These are phyloP conservation scores for Petrocephalus zakoni DNA, from an alignment of 2,113 vertebrate genomes.

Conservation along the genomic window DNA sequence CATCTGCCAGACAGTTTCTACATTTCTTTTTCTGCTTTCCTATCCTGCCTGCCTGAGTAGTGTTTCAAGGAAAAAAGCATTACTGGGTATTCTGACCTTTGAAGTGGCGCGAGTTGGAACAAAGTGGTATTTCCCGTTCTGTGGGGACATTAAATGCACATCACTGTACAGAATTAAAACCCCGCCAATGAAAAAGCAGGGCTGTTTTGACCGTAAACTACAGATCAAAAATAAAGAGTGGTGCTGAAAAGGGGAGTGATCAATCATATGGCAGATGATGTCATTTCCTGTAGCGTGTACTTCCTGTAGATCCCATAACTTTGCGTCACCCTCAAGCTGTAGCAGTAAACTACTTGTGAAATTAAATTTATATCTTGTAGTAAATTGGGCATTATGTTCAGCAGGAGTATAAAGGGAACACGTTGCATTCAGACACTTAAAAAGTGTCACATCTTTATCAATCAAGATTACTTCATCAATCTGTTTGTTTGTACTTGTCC, in stretches of 20 bases:
- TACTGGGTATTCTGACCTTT: not conserved
- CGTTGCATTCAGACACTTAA: not conserved
- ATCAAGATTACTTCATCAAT: not conserved
- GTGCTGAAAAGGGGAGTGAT: not conserved
- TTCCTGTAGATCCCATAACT: not conserved
- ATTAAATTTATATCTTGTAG: not conserved
- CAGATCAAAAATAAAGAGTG: not conserved
- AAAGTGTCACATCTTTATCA: not conserved
- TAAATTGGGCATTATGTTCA: not conserved
- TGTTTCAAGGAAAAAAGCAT: not conserved
- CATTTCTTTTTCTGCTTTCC: not conserved
- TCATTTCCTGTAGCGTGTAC: not conserved
- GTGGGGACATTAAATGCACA: conserved; percentile 7
- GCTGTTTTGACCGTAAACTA: not conserved
- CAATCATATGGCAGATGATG: not conserved
- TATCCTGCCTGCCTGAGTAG: too few species aligned
- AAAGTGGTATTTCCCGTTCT: not conserved
- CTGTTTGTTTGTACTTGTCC: not conserved
- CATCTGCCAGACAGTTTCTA: not conserved
- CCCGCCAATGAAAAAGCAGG: not conserved
- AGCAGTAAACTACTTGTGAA: not conserved
- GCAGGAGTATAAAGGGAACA: not conserved
- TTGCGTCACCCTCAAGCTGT: not conserved
- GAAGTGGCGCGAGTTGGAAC: not conserved
- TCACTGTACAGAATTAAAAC: not conserved